Conservation (phyloP, 92 coral and sea anemone species). For the Zoanthus sociatus region DNA sequence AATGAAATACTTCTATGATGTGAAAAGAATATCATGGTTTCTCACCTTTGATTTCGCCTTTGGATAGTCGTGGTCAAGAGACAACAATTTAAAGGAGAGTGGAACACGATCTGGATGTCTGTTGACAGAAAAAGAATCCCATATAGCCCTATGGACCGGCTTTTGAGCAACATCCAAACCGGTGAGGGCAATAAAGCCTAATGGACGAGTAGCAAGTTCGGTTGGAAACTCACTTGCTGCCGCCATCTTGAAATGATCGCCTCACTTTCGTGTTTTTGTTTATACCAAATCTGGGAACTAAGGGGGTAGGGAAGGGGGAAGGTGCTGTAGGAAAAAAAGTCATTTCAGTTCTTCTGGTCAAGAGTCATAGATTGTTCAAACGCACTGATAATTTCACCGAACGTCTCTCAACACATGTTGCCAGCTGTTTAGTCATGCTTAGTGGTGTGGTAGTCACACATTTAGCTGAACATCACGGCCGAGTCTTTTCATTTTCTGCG, state of each 20-base stretch:
- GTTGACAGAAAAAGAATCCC: constrained; percentile 96
- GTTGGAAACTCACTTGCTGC: constrained; percentile 97
- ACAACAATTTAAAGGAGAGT: constrained; percentile 80
- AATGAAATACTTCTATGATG: no score
- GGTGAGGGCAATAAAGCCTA: constrained; percentile 91
- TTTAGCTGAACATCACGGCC: no score
- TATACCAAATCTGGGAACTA: not conserved
- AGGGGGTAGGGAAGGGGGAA: not conserved
- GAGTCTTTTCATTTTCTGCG: no score
- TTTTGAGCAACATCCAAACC: constrained; percentile 83
- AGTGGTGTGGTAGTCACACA: no score
- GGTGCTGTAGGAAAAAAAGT: no score
- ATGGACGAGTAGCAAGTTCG: constrained; percentile 93
- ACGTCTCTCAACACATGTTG: no score
- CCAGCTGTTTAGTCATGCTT: no score
- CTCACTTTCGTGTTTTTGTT: not conserved
- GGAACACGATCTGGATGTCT: constrained; percentile 95
- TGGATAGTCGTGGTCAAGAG: constrained; percentile 87
- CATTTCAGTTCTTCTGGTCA: no score
- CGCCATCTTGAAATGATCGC: constrained; percentile 85
- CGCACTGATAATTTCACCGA: no score
- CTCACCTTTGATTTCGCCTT: constrained; percentile 91
- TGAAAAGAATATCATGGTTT: no score
- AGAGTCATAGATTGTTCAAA: no score
- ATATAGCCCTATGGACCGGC: constrained; percentile 87